These are phyloP conservation scores for Myotis lucifugus DNA, from an alignment of 2,113 vertebrate genomes.

Conservation along the genomic window DNA sequence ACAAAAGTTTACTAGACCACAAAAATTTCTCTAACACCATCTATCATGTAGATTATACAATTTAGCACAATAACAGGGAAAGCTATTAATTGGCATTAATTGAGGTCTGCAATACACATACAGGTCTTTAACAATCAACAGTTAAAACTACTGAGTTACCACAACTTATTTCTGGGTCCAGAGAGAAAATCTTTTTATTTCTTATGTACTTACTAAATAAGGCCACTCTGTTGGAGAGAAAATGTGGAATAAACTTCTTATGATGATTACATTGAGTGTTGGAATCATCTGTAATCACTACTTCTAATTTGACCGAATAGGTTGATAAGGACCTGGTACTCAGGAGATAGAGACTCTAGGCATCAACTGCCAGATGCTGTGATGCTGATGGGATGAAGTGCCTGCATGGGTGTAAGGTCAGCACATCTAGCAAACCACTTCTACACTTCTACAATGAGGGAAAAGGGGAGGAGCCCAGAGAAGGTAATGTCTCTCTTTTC, in stretches of 20 bases:
- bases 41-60: neutral
- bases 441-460: neutral
- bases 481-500: neutral
- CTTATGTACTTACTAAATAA: constrained; percentile 44
- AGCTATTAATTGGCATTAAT: constrained; percentile 36
- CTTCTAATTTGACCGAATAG: neutral
- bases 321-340: neutral
- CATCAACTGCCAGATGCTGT: neutral
- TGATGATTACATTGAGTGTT: neutral
- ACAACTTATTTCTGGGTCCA: constrained; percentile 55
- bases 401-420: neutral
- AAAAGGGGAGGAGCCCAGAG: neutral
- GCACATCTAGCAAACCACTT: neutral
- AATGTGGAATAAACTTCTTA: neutral
- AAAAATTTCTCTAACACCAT: constrained; percentile 1
- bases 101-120: neutral
- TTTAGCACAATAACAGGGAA: neutral
- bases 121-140: constrained; percentile 40
- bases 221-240: neutral
- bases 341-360: neutral
- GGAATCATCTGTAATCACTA: neutral
- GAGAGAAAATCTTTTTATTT: constrained; percentile 46
- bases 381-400: neutral
- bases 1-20: constrained; percentile 30
- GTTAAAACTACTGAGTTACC: constrained; percentile 6